Conservation (phyloP, 1,140 invertebrate species). For the Sinella curviseta region DNA sequence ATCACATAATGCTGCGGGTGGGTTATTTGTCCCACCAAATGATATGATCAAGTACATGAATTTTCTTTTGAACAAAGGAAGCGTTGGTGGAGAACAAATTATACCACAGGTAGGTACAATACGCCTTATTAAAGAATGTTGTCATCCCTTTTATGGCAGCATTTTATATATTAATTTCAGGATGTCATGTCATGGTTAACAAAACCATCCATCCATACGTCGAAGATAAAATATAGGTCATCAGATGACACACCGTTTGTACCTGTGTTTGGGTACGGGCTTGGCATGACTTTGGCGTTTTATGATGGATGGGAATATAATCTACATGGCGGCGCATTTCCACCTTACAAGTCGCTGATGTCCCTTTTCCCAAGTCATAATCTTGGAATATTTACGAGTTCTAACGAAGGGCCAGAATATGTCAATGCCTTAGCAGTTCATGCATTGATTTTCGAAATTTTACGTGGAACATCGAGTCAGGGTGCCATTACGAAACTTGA, state of each 20-base stretch:
- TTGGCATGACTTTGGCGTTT: background rate
- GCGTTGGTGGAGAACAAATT: constrained; percentile 25
- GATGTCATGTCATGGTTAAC: constrained; percentile 30
- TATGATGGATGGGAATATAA: constrained; percentile 8
- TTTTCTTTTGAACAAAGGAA: constrained; percentile 35
- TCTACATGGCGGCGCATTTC: constrained; percentile 14
- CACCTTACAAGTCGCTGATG: constrained; percentile 2
- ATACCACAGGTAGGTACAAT: constrained; percentile 32
- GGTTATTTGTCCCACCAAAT: constrained; percentile 11
- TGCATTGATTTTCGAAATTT: constrained; percentile 16
- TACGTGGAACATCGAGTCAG: background rate
- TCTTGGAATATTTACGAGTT: constrained; percentile 29
- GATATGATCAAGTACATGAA: constrained; percentile 34
- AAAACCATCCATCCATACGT: background rate
- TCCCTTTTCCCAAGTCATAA: constrained; percentile 15
- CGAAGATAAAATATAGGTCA: background rate
- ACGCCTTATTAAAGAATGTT: background rate
- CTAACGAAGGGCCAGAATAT: constrained; percentile 5
- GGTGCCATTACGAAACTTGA: background rate
- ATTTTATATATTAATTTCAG: too few relatives aligned
- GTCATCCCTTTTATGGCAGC: too few relatives aligned
- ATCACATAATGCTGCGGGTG: background rate
- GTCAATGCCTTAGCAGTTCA: background rate
- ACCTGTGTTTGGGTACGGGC: background rate
- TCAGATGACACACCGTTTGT: background rate